Evolutionary conservation across 2,888 invertebrate species (phyloP).

Genomic region (Halictus ligatus): DNA sequence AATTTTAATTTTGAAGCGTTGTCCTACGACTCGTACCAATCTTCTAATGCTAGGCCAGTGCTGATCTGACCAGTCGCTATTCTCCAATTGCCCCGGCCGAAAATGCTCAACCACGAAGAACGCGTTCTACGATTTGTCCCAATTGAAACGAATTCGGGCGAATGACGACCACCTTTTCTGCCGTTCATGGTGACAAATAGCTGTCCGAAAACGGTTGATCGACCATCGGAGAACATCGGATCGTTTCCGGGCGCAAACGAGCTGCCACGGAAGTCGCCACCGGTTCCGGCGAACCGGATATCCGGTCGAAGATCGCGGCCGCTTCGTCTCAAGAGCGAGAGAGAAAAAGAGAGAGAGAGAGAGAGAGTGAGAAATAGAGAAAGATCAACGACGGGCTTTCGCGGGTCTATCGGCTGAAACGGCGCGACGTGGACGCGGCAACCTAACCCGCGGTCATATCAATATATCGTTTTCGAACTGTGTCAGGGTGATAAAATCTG

Average conservation of each 20-base stretch:
- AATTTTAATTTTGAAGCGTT: too few species aligned
- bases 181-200: neutral
- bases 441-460: slow-evolving; percentile 60
- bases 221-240: neutral
- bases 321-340: neutral
- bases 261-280: neutral
- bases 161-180: neutral
- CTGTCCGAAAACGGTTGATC: neutral
- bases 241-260: neutral
- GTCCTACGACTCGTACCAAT: too few species aligned
- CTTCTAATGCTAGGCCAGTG: too few species aligned
- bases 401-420: neutral
- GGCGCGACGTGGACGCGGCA: neutral
- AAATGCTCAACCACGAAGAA: neutral
- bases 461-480: slow-evolving; percentile 69
- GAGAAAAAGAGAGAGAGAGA: neutral
- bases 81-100: neutral
- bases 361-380: too few species aligned
- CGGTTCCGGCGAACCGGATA: slow-evolving; percentile 7
- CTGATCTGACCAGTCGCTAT: too few species aligned
- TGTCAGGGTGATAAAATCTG: slow-evolving; percentile 72
- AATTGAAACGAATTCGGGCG: neutral
- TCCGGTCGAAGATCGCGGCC: neutral
- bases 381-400: neutral
- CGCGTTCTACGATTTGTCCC: neutral